phyloP scores from a whole-genome alignment of 2,797 vertebrate genomes.

The Mallotus villosus region DNA sequence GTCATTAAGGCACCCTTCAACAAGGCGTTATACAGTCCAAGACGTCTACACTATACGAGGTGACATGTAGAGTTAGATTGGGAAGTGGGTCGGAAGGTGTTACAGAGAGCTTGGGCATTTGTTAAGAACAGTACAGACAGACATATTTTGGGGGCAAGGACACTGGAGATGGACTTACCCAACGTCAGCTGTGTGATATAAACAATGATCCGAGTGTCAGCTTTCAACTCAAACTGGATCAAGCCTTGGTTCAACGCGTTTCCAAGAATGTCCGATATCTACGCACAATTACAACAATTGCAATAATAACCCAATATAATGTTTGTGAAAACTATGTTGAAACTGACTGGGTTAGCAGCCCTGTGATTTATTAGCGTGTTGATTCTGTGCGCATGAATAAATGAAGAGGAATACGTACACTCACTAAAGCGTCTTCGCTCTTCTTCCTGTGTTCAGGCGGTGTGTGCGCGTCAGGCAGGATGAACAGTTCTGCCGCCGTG shows the following conservation, averaged over 20 bases:
- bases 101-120: background rate
- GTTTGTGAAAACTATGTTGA: background rate
- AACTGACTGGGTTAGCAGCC: background rate
- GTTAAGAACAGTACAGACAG: no score
- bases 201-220: conserved; percentile 84
- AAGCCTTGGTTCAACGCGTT: conserved; percentile 91
- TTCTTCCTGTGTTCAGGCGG: conserved; percentile 81
- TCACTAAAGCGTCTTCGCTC: conserved; percentile 80
- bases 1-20: background rate
- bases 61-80: background rate
- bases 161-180: conserved; percentile 75
- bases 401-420: conserved; percentile 63
- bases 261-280: conserved; percentile 87
- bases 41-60: background rate
- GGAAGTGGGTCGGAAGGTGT: background rate
- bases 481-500: conserved; percentile 91
- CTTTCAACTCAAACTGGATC: conserved; percentile 93
- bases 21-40: background rate
- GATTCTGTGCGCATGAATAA: background rate
- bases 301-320: background rate
- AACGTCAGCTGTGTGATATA: conserved; percentile 92
- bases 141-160: no score
- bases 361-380: background rate
- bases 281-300: conserved; percentile 19
- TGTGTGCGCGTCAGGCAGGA: conserved; percentile 82